phyloP scores from a whole-genome alignment of 2,113 vertebrate genomes.

The Xenus cinereus region DNA sequence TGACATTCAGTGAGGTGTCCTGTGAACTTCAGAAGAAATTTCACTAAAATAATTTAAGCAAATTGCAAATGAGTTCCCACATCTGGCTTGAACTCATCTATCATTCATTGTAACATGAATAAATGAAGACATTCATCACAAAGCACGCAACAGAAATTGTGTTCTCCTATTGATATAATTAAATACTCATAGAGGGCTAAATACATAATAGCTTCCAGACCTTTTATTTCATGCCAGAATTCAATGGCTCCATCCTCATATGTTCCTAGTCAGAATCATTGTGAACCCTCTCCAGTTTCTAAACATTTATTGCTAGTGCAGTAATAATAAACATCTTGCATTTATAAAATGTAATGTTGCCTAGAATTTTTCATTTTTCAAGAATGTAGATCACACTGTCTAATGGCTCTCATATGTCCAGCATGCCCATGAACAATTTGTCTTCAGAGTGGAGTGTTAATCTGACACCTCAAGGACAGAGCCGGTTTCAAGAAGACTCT shows the following conservation, averaged over 20 bases:
- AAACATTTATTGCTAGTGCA: slow-evolving; percentile 82
- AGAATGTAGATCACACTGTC: slow-evolving; percentile 74
- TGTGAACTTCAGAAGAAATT: slow-evolving; percentile 62
- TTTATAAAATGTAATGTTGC: slow-evolving; percentile 84
- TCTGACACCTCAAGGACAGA: slow-evolving; percentile 83
- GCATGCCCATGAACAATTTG: slow-evolving; percentile 77
- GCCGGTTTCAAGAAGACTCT: slow-evolving; percentile 62
- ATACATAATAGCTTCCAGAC: slow-evolving; percentile 82
- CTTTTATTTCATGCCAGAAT: slow-evolving; percentile 81
- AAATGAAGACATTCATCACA: slow-evolving; percentile 82
- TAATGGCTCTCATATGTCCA: slow-evolving; percentile 83
- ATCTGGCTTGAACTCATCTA: slow-evolving; percentile 76
- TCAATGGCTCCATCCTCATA: slow-evolving; percentile 78
- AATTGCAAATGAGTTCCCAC: slow-evolving; percentile 69
- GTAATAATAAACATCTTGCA: slow-evolving; percentile 86
- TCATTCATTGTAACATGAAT: slow-evolving; percentile 75
- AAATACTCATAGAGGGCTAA: slow-evolving; percentile 79
- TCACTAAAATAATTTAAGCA: slow-evolving; percentile 66
- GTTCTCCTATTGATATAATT: slow-evolving; percentile 83
- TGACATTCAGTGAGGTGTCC: slow-evolving; percentile 25
- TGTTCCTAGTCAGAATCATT: slow-evolving; percentile 82
- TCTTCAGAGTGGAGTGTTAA: slow-evolving; percentile 80
- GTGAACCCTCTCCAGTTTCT: slow-evolving; percentile 82
- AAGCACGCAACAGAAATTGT: slow-evolving; percentile 79
- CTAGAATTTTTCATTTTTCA: slow-evolving; percentile 84